Evolutionary conservation across 2,888 invertebrate genomes (phyloP).

Genomic region (Idaea aversata): DNA sequence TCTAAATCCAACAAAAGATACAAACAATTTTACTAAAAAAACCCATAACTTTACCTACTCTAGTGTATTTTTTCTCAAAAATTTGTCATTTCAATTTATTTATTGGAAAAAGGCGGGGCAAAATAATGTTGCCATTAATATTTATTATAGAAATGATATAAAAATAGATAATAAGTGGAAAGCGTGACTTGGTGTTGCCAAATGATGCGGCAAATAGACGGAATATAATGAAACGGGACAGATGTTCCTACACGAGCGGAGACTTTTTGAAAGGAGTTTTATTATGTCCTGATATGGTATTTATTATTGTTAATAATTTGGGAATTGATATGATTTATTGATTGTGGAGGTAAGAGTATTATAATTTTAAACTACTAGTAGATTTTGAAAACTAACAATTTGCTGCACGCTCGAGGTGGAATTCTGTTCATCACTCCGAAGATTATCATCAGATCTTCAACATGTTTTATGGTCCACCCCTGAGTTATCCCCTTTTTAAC

Average conservation of each 20-base stretch:
- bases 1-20: background rate
- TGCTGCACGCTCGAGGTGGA: too few relatives aligned
- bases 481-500: too few relatives aligned
- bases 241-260: conserved; percentile 58
- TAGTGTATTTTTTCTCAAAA: conserved; percentile 14
- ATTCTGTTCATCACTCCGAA: too few relatives aligned
- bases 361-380: too few relatives aligned
- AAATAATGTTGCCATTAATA: conserved; percentile 74
- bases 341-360: conserved; percentile 13
- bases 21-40: conserved; percentile 54
- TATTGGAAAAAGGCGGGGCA: conserved; percentile 56
- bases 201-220: conserved; percentile 65
- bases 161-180: conserved; percentile 73
- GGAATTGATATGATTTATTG: conserved; percentile 26
- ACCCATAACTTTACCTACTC: conserved; percentile 18
- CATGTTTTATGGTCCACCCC: too few relatives aligned
- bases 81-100: conserved; percentile 37
- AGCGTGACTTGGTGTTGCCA: conserved; percentile 60
- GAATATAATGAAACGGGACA: conserved; percentile 40
- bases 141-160: conserved; percentile 68
- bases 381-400: too few relatives aligned
- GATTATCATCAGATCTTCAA: too few relatives aligned
- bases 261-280: conserved; percentile 24
- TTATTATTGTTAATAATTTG: conserved; percentile 29
- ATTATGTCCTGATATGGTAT: conserved; percentile 31